Evolutionary conservation across 2,888 invertebrate genomes (phyloP), one percentile per base, ranked within the genome.

Genomic region (Ashinkailepas kermadecensis): DNA sequence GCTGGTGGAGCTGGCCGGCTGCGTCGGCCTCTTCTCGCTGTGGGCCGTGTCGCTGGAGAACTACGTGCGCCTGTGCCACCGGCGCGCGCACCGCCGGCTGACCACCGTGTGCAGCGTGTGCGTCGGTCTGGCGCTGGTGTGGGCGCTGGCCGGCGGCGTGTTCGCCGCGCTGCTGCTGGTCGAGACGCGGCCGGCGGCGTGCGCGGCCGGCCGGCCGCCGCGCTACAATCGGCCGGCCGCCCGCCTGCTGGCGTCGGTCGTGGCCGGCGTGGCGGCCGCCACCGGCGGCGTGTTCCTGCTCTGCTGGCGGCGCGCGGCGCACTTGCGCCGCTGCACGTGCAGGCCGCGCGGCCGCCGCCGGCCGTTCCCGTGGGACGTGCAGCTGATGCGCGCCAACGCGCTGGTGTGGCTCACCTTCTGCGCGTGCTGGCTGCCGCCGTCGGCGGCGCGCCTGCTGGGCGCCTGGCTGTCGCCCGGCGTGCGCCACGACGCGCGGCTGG

Each of bases 281-380:
- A 56, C 74, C 7, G 74, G 54, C 21, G 2, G 0, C 10, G 18
- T 56, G 15, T 74, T 56, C 74, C 74, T 74, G 54, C 54, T 74
- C 13, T 11, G 12, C 15, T 74, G 74, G 74, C 54, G 54, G 10
- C 74, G 56, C 9, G 54, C 39, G 54, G 23, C 21, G 15, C 74
- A 74, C 74, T 54, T 74, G 74, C 74, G 74, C 54, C 74, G 74
- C 74, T 74, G 74, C 74, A 74, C 74, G 74, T 74, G 74, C 56
- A 56, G 56, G 23, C 8, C 54, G 21, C 74, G 23, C 65, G 65
- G 56, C 54, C 74, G 74, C 74, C 12, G 54, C 54, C 74, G 74
- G 10, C 74, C 74, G 18, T 1, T 74, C 23, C 74, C 74, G 13
- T 74, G 74, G 74, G 54, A 74, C 74, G 74, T 74, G 54, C 21